Evolutionary conservation across 2,797 vertebrate species (phyloP), one percentile per base, ranked within the genome.

Genomic region (Gymnopithys bicolor): DNA sequence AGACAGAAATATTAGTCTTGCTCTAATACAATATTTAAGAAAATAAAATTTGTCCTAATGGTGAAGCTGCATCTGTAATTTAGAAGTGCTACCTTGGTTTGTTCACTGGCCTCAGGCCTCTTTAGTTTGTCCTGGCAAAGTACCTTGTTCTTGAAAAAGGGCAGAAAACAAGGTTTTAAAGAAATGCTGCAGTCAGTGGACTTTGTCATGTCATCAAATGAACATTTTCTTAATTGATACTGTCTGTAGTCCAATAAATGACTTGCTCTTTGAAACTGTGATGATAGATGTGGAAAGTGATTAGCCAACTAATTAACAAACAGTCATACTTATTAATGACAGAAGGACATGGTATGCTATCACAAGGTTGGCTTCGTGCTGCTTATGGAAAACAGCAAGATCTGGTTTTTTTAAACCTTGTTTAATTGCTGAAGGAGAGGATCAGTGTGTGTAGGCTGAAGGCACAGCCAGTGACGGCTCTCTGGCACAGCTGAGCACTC

Each of bases 241-340:
- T 87, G 13, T 93, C 74, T 58, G 39, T 19, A n/a, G 59, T 27
- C 45, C 75, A 46, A 0, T 48, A 59, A 90, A 56, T 46, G 4
- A 24, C 43, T 87, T 63, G 33, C 24, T 82, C 56, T 89, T 89
- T 92, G 89, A 84, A 95, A 89, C 2, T 0, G 6, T 35, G 66
- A 41, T 78, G 67, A 82, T 89, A 82, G 92, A 90, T 92, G 59
- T 63, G 52, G 68, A 63, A 74, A 68, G 33, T 83, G 78, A 94
- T 94, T 89, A 95, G 49, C 49, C 71, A 85, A 18, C 45, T 93
- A 93, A 95, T 95, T 94, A 95, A 91, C 87, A 93, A 81, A 55
- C 37, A 14, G 0, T 95, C 53, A 13, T 49, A 85, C 27, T 92
- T 95, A 85, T 5, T 92, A 87, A 91, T 92, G 76, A 85, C 71